Base-by-base conservation (phyloP, 2,113 vertebrate species). In the Phycodurus eques region DNA sequence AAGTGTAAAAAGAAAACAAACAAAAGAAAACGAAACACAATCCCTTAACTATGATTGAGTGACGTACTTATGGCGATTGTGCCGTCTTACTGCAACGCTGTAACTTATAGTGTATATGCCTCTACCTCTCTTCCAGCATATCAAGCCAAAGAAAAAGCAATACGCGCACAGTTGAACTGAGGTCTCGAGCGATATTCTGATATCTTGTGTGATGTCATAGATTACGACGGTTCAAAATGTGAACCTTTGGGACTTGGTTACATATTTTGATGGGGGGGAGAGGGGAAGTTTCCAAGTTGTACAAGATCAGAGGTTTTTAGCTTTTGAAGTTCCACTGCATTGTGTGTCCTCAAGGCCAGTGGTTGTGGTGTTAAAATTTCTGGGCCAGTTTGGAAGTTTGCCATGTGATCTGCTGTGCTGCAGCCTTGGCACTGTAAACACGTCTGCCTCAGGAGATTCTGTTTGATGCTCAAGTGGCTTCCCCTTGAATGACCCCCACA, bases 311-410 rank as follows among this genome's bases (percentile, higher is more conserved):
- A 5, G 6, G 10, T 2, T 8, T 61, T 59, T 61, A 14, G 19
- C 8, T 13, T 62, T 62, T 53, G 51, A 53, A 5, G 17, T 39
- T 19, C 20, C 20, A 43, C 62, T 64, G 35, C 43, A 8, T 57
- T 67, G 70, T 72, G 73, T 53, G 70, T 77, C 74, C 75, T 81
- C 82, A 77, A 78, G 83, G 78, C 70, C 78, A 47, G 57, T 66
- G 75, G 78, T 59, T 67, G 87, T 83, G 83, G 64, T 60, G 57
- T 31, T 60, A 84, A 86, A 83, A 70, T 79, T 86, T 88, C 54
- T 69, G 72, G 75, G 75, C 73, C 80, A 64, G 68, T 70, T 53
- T 83, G 80, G 83, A 83, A 81, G 70, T 61, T 53, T 78, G 82
- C 79, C 75, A 81, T 82, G 56, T 76, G 65, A 10, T 22, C 57